Evolutionary conservation across 2,113 vertebrate species (phyloP), one percentile per base, ranked within the genome.

Genomic region (Carettochelys insculpta): DNA sequence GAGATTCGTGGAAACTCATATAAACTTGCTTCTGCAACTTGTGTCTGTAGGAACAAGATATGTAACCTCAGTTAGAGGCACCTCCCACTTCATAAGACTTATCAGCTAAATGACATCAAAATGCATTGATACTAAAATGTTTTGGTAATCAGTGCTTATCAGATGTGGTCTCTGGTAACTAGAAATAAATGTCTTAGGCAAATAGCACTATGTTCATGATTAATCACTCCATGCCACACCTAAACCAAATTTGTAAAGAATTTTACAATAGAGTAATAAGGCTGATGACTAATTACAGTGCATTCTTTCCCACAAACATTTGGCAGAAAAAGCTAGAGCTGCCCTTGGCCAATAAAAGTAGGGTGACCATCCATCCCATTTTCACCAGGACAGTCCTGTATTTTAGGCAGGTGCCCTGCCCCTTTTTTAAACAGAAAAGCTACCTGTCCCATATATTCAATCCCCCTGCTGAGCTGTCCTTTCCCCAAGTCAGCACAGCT

Each of bases 81-180:
- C 95, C 96, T 95, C 96, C 96, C 94, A 95, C 94, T 16, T 25
- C 95, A 84, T 0, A 80, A 34, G 65, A 48, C 3, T 80, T 80
- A 80, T 80, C 52, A 54, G 9, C 25, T 80, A 75, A 22, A 43
- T 43, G 89, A 47, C 6, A 84, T n/a, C 16, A 89, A 84, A 90
- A 53, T 51, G 31, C 25, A n/a, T n/a, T n/a, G n/a, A n/a, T n/a
- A n/a, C n/a, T n/a, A n/a, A n/a, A n/a, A n/a, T n/a, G n/a, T n/a
- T 52, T 20, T 50, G 25, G 41, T 24, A 76, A 41, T 1, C 34
- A 34, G 31, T 52, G 51, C 12, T 1, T 52, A 53, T 65, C 58
- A 89, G 87, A 93, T 48, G 41, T 45, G 38, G 11, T 8, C 82
- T 56, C 31, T 87, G n/a, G 38, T 3, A 10, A 3, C 86, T 89